Percentiles rank a stretch among this genome's conserved stretches.
These are phyloP conservation scores for Coregonus ussuriensis DNA, from an alignment of 2,797 vertebrate species.

Conservation along the genomic window DNA sequence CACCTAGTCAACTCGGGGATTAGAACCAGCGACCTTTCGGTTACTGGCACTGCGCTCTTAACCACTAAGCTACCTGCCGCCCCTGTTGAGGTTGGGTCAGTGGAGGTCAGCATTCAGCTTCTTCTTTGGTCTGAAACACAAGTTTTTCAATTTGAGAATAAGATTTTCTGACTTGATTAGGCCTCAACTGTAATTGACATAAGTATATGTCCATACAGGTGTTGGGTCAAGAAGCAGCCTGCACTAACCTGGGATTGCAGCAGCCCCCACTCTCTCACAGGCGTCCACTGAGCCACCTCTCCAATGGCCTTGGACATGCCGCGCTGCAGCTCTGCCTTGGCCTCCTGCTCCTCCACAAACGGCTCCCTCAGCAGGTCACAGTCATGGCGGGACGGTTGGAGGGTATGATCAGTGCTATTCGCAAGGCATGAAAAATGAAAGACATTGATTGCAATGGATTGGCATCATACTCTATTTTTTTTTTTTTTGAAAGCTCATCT, in stretches of 20 bases:
- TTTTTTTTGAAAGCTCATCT: constrained; percentile 43
- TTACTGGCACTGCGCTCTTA: no score
- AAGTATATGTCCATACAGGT: constrained; percentile 64
- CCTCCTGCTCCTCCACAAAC: constrained; percentile 79
- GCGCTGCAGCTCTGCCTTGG: constrained; percentile 70
- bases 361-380: constrained; percentile 84
- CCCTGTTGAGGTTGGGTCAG: constrained; percentile 52
- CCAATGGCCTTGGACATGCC: constrained; percentile 59
- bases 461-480: constrained; percentile 18
- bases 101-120: constrained; percentile 80
- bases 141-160: neutral
- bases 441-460: constrained; percentile 32
- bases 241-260: constrained; percentile 72
- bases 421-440: constrained; percentile 25
- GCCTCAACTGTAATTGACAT: no score
- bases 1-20: no score
- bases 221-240: neutral
- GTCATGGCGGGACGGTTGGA: constrained; percentile 82
- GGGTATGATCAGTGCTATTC: constrained; percentile 47
- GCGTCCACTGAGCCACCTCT: constrained; percentile 77
- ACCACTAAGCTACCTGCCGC: no score
- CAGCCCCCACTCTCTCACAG: constrained; percentile 75
- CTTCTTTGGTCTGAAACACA: constrained; percentile 76
- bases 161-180: no score
- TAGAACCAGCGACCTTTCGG: no score